These are phyloP conservation scores for Sarcophaga subvicina DNA, from an alignment of 2,888 invertebrate genomes.

Conservation along the genomic window DNA sequence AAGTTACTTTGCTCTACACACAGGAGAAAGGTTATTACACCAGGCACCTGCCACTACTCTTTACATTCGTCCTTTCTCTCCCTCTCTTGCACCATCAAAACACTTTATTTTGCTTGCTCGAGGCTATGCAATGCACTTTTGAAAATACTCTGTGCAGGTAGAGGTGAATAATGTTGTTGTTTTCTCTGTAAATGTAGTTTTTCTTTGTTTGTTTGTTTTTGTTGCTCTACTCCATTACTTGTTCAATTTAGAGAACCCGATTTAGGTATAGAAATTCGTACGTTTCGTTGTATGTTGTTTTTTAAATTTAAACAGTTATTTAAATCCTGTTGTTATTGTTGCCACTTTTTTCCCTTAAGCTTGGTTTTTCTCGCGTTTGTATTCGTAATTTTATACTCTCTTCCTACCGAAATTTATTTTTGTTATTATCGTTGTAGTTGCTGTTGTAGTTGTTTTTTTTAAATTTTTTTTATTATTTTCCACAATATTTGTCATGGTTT, in stretches of 20 bases:
- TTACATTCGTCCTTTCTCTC: background rate
- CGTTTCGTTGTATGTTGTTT: background rate
- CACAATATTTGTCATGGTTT: conserved; percentile 59
- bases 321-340: conserved; percentile 6
- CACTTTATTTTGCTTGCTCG: background rate
- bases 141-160: background rate
- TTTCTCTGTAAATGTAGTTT: conserved; percentile 2
- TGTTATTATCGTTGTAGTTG: conserved; percentile 19
- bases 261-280: background rate
- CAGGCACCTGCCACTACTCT: conserved; percentile 23
- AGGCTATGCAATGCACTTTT: conserved; percentile 24
- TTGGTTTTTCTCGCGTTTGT: conserved; percentile 13
- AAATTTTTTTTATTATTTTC: conserved; percentile 37
- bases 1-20: conserved; percentile 7
- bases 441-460: conserved; percentile 39
- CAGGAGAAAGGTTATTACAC: conserved; percentile 21
- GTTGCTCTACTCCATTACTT: background rate
- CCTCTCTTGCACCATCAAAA: background rate
- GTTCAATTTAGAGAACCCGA: background rate
- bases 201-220: background rate
- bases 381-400: background rate
- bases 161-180: conserved; percentile 4
- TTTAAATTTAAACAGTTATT: background rate
- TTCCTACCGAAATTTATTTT: conserved; percentile 6
- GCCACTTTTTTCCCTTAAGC: conserved; percentile 6